These are phyloP conservation scores for Emydocephalus ijimae DNA, from an alignment of 2,113 vertebrate genomes.

Conservation along the genomic window DNA sequence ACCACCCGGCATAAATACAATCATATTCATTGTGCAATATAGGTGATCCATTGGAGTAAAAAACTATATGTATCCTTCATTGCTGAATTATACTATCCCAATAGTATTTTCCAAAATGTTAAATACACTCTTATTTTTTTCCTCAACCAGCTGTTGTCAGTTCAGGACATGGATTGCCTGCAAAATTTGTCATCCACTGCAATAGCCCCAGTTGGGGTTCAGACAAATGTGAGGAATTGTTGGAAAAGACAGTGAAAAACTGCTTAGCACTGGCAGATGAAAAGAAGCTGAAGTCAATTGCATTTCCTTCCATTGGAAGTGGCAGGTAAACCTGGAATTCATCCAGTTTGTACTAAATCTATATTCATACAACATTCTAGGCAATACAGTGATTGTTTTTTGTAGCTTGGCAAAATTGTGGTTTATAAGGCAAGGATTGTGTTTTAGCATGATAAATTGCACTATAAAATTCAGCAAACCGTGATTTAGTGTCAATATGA, in stretches of 20 bases:
- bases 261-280: constrained; percentile 96
- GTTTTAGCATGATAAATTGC: not conserved
- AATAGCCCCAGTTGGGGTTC: constrained; percentile 95
- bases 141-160: constrained; percentile 80
- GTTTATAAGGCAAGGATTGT: not conserved
- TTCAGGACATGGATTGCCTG: constrained; percentile 85
- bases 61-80: constrained; percentile 25
- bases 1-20: not conserved
- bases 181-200: constrained; percentile 98
- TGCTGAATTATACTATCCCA: constrained; percentile 29
- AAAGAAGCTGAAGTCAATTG: constrained; percentile 96
- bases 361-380: not conserved
- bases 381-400: not conserved
- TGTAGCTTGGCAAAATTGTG: not conserved
- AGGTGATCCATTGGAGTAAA: constrained; percentile 6
- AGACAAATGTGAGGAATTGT: constrained; percentile 92
- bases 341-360: not conserved
- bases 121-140: constrained; percentile 29
- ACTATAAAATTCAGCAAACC: not conserved
- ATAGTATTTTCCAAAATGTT: constrained; percentile 20
- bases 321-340: constrained; percentile 79
- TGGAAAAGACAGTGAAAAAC: constrained; percentile 98
- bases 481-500: not conserved
- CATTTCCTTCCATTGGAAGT: constrained; percentile 95
- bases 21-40: constrained; percentile 43